These are phyloP conservation scores for Nasonia longicornis DNA, from an alignment of 1,140 invertebrate genomes.

Conservation along the genomic window DNA sequence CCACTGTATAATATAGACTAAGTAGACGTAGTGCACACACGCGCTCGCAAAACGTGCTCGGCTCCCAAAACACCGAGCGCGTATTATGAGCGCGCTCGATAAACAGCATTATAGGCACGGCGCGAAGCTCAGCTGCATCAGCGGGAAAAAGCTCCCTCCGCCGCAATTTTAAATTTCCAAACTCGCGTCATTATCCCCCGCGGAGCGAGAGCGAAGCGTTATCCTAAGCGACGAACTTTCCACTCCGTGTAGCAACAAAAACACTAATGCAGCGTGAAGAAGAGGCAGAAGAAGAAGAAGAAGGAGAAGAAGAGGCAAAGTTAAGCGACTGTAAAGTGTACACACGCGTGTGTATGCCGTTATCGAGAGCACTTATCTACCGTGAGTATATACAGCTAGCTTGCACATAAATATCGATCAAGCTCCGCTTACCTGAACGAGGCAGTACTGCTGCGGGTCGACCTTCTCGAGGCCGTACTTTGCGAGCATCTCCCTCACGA, in stretches of 20 bases:
- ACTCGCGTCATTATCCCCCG: not conserved
- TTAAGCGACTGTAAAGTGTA: slow-evolving; percentile 12
- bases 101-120: not conserved
- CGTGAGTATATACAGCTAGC: not conserved
- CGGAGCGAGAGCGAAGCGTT: not conserved
- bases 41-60: no score
- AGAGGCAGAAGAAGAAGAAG: not conserved
- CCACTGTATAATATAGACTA: not conserved
- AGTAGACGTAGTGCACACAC: no score
- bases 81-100: not conserved
- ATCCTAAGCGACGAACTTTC: not conserved
- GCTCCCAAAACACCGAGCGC: no score
- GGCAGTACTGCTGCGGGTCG: slow-evolving; percentile 91
- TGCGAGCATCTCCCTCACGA: slow-evolving; percentile 95
- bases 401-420: not conserved
- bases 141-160: not conserved
- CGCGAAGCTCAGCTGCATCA: not conserved
- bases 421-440: slow-evolving; percentile 84
- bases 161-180: not conserved
- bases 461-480: slow-evolving; percentile 94
- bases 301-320: not conserved
- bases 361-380: not conserved
- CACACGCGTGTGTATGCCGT: not conserved
- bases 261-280: slow-evolving; percentile 18
- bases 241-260: not conserved